Percentiles rank a stretch among this genome's conserved stretches.
Conservation (phyloP, 1,140 invertebrate genomes). For the Drosophila tristis region DNA sequence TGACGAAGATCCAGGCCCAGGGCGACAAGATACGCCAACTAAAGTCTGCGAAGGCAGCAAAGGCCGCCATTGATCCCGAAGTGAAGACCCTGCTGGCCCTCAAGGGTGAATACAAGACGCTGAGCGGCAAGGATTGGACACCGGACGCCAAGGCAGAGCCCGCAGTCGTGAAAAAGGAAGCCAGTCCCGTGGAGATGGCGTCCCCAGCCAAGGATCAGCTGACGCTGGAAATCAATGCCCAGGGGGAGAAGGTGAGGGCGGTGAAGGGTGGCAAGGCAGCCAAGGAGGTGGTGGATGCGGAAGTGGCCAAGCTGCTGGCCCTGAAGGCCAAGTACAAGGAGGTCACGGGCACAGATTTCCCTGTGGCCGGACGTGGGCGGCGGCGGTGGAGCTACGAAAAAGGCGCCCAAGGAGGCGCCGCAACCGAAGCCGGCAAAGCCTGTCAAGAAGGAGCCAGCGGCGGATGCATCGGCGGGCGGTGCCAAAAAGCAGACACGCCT, state of each 20-base stretch:
- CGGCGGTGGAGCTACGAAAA: conserved; percentile 69
- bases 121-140: conserved; percentile 87
- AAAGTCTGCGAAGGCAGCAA: conserved; percentile 88
- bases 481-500: conserved; percentile 95
- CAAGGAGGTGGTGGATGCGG: conserved; percentile 88
- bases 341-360: conserved; percentile 88
- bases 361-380: conserved; percentile 84
- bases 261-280: conserved; percentile 85
- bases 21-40: conserved; percentile 90
- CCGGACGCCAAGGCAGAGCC: conserved; percentile 73
- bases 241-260: conserved; percentile 87
- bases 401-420: conserved; percentile 47
- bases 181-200: conserved; percentile 32
- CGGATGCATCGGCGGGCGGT: conserved; percentile 84
- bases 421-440: conserved; percentile 69
- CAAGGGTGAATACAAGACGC: conserved; percentile 88
- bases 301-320: conserved; percentile 89
- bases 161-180: conserved; percentile 37
- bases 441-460: conserved; percentile 46
- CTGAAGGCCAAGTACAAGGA: conserved; percentile 93
- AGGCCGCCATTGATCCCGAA: conserved; percentile 86
- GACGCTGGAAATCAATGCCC: conserved; percentile 82
- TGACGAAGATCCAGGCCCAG: conserved; percentile 86
- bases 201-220: conserved; percentile 70
- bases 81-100: conserved; percentile 87